Conservation (phyloP, 2,113 vertebrate genomes). For the Gallinago media region DNA sequence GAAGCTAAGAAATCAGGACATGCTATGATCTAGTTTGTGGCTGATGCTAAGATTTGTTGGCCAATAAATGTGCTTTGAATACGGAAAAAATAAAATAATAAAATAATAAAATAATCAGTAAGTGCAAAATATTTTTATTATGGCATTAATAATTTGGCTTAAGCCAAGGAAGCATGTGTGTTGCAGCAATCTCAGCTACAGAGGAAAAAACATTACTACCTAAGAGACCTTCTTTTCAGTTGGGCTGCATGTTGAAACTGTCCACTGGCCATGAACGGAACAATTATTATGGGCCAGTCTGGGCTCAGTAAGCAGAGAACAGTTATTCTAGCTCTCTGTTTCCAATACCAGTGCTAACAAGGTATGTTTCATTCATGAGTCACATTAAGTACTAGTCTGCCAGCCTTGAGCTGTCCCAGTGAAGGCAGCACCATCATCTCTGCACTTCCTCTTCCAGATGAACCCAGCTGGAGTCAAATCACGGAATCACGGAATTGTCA, state of each 20-base stretch:
- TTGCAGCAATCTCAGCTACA: neutral
- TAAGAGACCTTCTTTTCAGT: neutral
- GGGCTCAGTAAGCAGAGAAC: neutral
- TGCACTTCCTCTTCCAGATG: neutral
- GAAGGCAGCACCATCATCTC: neutral
- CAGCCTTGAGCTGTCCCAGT: fast-evolving
- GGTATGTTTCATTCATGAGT: neutral
- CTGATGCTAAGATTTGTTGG: neutral
- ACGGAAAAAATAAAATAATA: neutral
- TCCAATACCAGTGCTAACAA: neutral
- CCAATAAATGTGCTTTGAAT: neutral
- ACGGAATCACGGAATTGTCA: too few species aligned
- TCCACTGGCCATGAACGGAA: neutral
- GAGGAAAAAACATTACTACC: neutral
- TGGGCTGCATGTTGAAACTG: neutral
- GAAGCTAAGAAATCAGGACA: neutral
- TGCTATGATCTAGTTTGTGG: neutral
- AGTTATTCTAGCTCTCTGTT: neutral
- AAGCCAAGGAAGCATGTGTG: neutral
- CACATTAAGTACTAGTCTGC: neutral
- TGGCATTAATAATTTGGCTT: neutral
- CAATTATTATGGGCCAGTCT: neutral
- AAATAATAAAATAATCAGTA: neutral
- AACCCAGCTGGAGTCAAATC: neutral
- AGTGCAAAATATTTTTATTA: neutral